These are phyloP conservation scores for Palythoa grandiflora DNA, from an alignment of 92 coral and sea anemone genomes.

Conservation along the genomic window DNA sequence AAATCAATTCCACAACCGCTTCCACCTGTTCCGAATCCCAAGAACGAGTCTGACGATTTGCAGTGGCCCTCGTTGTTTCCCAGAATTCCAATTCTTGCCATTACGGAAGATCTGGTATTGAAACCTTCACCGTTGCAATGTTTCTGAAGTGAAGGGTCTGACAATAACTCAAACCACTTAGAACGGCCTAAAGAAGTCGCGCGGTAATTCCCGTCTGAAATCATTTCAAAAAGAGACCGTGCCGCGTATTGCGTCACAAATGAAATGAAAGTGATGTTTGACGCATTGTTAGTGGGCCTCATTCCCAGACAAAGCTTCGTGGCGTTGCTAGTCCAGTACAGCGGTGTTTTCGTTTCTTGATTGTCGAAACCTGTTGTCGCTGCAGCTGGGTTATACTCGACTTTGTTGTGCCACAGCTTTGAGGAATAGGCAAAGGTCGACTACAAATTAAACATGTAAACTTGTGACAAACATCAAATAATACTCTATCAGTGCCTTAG, in stretches of 20 bases:
- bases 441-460: background rate
- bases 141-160: background rate
- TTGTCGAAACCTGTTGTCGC: background rate
- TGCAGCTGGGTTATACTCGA: background rate
- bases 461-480: too few species aligned
- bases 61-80: slow-evolving; percentile 16
- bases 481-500: too few species aligned
- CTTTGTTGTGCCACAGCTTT: slow-evolving; percentile 15
- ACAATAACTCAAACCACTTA: background rate
- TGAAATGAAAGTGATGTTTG: slow-evolving; percentile 9
- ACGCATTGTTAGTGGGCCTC: background rate
- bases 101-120: background rate
- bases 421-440: slow-evolving; percentile 14
- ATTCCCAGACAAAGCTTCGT: slow-evolving; percentile 34
- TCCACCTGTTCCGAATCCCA: slow-evolving; percentile 17
- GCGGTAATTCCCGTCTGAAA: slow-evolving; percentile 29
- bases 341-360: slow-evolving; percentile 3
- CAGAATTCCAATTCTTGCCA: slow-evolving; percentile 10
- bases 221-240: slow-evolving; percentile 8
- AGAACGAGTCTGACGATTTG: background rate
- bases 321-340: slow-evolving; percentile 19
- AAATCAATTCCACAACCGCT: background rate
- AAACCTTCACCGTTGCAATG: slow-evolving; percentile 31
- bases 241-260: background rate
- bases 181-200: background rate